Conservation (phyloP, 2,888 invertebrate species). For the Cheilosia soror region DNA sequence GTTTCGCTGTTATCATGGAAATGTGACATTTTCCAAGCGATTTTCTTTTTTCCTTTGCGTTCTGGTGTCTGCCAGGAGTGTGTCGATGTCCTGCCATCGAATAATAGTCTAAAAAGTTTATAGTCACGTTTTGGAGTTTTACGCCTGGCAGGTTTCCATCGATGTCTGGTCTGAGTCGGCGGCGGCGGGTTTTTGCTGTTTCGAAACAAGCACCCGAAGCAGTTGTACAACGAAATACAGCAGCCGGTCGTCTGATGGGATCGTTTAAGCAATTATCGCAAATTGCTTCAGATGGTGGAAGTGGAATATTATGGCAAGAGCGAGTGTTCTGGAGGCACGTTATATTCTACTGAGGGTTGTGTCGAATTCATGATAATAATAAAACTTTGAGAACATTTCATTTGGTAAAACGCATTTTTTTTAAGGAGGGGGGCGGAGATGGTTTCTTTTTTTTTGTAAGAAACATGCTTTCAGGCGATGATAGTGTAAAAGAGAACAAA, state of each 20-base stretch:
- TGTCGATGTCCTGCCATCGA: slow-evolving; percentile 22
- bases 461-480: background rate
- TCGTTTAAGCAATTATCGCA: slow-evolving; percentile 74
- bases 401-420: background rate
- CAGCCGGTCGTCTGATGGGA: slow-evolving; percentile 47
- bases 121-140: slow-evolving; percentile 73
- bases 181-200: slow-evolving; percentile 8
- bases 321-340: slow-evolving; percentile 1
- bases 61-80: background rate
- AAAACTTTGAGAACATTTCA: background rate
- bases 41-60: slow-evolving; percentile 41
- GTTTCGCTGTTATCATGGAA: slow-evolving; percentile 73
- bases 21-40: slow-evolving; percentile 68
- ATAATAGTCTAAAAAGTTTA: slow-evolving; percentile 73
- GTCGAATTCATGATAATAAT: slow-evolving; percentile 1
- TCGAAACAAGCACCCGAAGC: slow-evolving; percentile 11
- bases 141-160: slow-evolving; percentile 70
- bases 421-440: too few species aligned
- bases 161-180: slow-evolving; percentile 45
- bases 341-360: slow-evolving; percentile 2
- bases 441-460: background rate
- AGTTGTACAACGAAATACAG: slow-evolving; percentile 1
- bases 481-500: too few species aligned
- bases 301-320: background rate
- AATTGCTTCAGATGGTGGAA: slow-evolving; percentile 52